A percentile compares a stretch with the other conserved stretches of the same genome.
These are phyloP conservation scores for Idris sp. DNA, from an alignment of 1,140 invertebrate species.

Conservation along the genomic window DNA sequence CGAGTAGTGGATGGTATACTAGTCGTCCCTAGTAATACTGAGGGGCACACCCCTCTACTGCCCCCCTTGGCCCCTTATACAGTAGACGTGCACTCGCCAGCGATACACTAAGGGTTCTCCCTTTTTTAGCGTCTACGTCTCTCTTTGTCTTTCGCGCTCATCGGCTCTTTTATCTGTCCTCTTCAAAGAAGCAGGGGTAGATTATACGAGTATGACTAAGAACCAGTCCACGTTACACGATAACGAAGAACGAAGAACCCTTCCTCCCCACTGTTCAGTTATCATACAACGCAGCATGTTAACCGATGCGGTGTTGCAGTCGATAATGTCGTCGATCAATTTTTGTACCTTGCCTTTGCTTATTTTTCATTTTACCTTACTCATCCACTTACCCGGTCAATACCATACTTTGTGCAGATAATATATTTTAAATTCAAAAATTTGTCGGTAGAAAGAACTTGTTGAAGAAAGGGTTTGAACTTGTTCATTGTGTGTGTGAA, in stretches of 20 bases:
- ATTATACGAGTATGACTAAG: conserved; percentile 66
- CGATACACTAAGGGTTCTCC: conserved; percentile 64
- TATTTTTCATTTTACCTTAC: too few relatives aligned
- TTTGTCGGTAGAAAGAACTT: too few relatives aligned
- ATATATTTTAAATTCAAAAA: too few relatives aligned
- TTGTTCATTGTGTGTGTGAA: too few relatives aligned
- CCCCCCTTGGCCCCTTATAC: conserved; percentile 58
- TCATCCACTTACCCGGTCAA: too few relatives aligned
- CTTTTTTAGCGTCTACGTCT: conserved; percentile 37
- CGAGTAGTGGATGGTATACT: conserved; percentile 67
- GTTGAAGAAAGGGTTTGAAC: too few relatives aligned
- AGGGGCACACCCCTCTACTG: conserved; percentile 65
- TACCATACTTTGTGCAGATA: too few relatives aligned
- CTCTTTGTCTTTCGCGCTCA: conserved; percentile 46
- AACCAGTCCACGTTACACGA: conserved; percentile 63
- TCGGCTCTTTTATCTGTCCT: conserved; percentile 49
- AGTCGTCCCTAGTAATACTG: conserved; percentile 53
- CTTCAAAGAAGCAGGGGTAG: conserved; percentile 54
- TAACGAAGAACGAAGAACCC: conserved; percentile 28
- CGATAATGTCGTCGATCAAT: conserved; percentile 55
- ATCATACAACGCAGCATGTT: conserved; percentile 31
- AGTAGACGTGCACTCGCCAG: conserved; percentile 58
- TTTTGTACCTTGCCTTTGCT: too few relatives aligned
- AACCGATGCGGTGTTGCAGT: conserved; percentile 36
- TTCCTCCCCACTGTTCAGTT: conserved; percentile 1